phyloP scores from a whole-genome alignment of 2,888 invertebrate genomes.

The Cerceris rybyensis region DNA sequence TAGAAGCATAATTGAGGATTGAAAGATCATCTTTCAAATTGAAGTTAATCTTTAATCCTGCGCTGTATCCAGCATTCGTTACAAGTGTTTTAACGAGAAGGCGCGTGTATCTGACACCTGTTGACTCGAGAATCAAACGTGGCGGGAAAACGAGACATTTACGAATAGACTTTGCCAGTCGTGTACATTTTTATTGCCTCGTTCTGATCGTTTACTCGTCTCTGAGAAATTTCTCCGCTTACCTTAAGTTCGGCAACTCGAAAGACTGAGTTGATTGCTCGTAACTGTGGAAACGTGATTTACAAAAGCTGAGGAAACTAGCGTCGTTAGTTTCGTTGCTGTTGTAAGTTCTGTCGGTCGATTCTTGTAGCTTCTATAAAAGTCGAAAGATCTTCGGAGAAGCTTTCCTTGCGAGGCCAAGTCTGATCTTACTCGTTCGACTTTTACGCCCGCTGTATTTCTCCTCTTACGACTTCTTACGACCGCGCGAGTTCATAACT shows the following conservation, averaged over 20 bases:
- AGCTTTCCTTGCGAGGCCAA: too few species aligned
- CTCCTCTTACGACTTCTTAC: conserved; percentile 20
- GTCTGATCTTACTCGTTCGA: background rate
- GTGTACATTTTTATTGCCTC: conserved; percentile 52
- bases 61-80: conserved; percentile 3
- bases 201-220: background rate
- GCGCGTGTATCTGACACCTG: conserved; percentile 56
- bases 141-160: conserved; percentile 50
- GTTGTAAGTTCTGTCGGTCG: too few species aligned
- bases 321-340: too few species aligned
- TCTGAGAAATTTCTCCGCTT: background rate
- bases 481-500: conserved; percentile 32
- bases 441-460: conserved; percentile 20
- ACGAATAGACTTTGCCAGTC: conserved; percentile 40
- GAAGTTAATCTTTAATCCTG: background rate
- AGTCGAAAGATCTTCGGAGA: too few species aligned
- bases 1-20: background rate
- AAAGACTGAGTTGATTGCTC: too few species aligned
- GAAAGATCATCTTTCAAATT: background rate
- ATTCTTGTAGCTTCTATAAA: too few species aligned
- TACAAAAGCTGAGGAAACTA: too few species aligned
- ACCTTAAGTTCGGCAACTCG: too few species aligned
- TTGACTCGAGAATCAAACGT: conserved; percentile 46
- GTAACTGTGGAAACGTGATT: too few species aligned
- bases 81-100: conserved; percentile 35